Base-by-base conservation (phyloP, 2,888 invertebrate genomes). In the Blastobasis lacticolella region DNA sequence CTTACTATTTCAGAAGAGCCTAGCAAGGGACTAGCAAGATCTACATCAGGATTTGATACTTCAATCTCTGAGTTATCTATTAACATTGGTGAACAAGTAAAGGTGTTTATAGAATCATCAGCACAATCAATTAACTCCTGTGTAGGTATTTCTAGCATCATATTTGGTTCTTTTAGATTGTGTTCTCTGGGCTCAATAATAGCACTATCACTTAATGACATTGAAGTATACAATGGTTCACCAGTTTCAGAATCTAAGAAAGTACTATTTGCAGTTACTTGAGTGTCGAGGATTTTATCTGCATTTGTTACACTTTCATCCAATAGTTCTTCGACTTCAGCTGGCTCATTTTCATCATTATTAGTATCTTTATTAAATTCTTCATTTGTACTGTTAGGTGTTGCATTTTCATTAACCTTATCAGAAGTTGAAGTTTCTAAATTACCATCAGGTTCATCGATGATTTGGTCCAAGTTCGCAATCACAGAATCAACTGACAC, bases 111-210 rank as follows among this genome's bases (percentile, higher is more conserved):
- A 10, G 10, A 8, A 10, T 51, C 53, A 56, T 74, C 65, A 58
- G 69, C 70, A 38, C 68, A 60, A 51, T 76, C 75, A 59, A 78
- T 73, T 0, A 79, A 46, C 23, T 79, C 78, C 58, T 82, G 81
- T 1, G 71, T 71, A 5, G 84, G 85, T 62, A 86, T 85, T 58
- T 85, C 79, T 43, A 85, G 55, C 85, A 86, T 86, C 7, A 73
- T 64, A 61, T 86, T 76, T 2, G 83, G 83, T 61, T 71, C 71
- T n/a, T 69, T 71, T 4, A 85, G 59, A 4, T 69, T 63, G 57
- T 81, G 80, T 9, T 67, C 66, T 42, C 41, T 49, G 6, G 40
- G 42, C 45, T 56, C 55, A 37, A 49, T 37, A 23, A 2, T 23
- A 3, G 23, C 23, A 23, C 23, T 23, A 23, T 23, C 23, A 23